phyloP scores from a whole-genome alignment of 2,888 invertebrate genomes.

The Stenichneumon culpator region DNA sequence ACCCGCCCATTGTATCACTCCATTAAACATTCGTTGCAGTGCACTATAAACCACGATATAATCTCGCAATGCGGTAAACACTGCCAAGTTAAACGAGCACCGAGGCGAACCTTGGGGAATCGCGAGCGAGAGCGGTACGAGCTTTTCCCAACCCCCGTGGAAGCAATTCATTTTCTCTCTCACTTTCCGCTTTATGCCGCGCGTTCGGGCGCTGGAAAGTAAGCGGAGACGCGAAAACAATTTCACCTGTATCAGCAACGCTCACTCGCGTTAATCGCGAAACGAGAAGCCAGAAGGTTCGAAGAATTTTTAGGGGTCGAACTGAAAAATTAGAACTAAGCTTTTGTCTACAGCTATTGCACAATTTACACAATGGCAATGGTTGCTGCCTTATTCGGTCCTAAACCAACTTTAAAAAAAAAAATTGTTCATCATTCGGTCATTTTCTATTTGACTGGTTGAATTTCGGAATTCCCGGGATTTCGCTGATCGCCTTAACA shows the following conservation, averaged over 20 bases:
- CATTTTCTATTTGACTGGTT: too few relatives aligned
- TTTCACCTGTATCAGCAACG: conserved; percentile 56
- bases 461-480: too few relatives aligned
- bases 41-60: conserved; percentile 82
- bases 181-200: conserved; percentile 45
- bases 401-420: too few relatives aligned
- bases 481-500: too few relatives aligned
- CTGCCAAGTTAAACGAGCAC: conserved; percentile 79
- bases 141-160: conserved; percentile 7
- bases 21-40: conserved; percentile 83
- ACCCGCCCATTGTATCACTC: conserved; percentile 79
- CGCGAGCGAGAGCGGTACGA: conserved; percentile 20
- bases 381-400: too few relatives aligned
- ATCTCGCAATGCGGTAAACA: conserved; percentile 83
- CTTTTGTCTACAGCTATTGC: too few relatives aligned
- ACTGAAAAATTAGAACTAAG: not conserved
- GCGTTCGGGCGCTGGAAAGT: conserved; percentile 42
- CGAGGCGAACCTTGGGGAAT: conserved; percentile 61
- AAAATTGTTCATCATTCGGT: too few relatives aligned
- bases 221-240: conserved; percentile 63
- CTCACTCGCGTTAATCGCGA: conserved; percentile 14
- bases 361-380: too few relatives aligned
- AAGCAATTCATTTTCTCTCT: conserved; percentile 52
- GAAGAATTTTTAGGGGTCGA: not conserved
- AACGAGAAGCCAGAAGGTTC: not conserved